A percentile compares a stretch with the other conserved stretches of the same genome.
These are phyloP conservation scores for Hemiscyllium ocellatum DNA, from an alignment of 2,113 vertebrate species.

Conservation along the genomic window DNA sequence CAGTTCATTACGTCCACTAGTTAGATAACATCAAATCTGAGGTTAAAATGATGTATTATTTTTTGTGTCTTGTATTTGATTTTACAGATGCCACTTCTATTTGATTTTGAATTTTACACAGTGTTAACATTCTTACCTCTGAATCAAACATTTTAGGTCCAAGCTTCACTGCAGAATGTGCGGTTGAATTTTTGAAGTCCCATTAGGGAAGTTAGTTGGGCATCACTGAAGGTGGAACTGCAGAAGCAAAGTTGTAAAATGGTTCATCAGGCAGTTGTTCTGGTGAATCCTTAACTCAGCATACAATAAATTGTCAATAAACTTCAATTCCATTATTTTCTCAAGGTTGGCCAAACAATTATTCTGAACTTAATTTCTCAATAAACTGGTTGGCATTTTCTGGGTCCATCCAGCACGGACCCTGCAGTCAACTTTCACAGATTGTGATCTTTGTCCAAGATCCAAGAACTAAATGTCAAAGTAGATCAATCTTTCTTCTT, in stretches of 20 bases:
- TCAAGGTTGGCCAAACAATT: neutral
- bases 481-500: neutral
- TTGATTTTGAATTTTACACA: neutral
- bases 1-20: neutral
- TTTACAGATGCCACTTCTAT: neutral
- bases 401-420: neutral
- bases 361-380: neutral
- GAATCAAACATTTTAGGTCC: neutral
- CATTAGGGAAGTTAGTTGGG: neutral
- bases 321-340: neutral
- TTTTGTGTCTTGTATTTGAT: neutral
- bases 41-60: neutral
- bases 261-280: neutral
- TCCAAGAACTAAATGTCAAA: neutral
- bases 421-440: neutral
- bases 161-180: neutral
- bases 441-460: neutral
- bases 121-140: neutral
- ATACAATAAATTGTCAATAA: neutral
- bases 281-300: neutral
- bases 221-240: neutral
- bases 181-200: no score
- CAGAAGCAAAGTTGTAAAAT: neutral
- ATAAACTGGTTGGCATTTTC: neutral
- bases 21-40: neutral